Evolutionary conservation across 2,113 vertebrate genomes (phyloP).

Genomic region (Turdus rufiventris): DNA sequence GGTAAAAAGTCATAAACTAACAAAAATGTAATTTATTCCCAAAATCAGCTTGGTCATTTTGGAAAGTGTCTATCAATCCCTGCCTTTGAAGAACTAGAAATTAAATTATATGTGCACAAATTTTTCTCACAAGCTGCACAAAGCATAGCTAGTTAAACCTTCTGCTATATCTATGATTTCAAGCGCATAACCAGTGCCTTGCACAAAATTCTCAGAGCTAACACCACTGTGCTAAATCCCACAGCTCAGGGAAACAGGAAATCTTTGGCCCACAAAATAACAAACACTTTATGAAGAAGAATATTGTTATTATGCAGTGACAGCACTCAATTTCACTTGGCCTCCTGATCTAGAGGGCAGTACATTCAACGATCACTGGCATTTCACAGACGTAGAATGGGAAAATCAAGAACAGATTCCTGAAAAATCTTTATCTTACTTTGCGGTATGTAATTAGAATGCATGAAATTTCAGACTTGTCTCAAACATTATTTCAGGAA

Average conservation of each 20-base stretch:
- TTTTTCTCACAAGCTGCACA: neutral
- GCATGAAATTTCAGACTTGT: neutral
- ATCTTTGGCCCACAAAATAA: neutral
- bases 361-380: neutral
- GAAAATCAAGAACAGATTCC: neutral
- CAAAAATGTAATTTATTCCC: neutral
- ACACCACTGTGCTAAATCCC: neutral
- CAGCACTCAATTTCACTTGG: neutral
- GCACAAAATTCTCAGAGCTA: neutral
- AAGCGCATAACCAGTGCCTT: neutral
- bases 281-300: neutral
- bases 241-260: neutral
- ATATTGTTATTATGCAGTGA: neutral
- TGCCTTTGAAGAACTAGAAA: neutral
- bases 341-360: neutral
- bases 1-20: neutral
- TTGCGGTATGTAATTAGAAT: neutral
- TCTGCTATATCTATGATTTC: neutral
- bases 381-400: neutral
- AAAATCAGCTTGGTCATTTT: neutral
- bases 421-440: neutral
- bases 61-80: neutral
- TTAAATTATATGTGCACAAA: rapidly evolving
- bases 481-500: neutral
- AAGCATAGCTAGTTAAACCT: neutral